Percentiles rank a stretch among this genome's conserved stretches.
Evolutionary conservation across 2,113 vertebrate genomes (phyloP).

Genomic region (Noctilio leporinus): DNA sequence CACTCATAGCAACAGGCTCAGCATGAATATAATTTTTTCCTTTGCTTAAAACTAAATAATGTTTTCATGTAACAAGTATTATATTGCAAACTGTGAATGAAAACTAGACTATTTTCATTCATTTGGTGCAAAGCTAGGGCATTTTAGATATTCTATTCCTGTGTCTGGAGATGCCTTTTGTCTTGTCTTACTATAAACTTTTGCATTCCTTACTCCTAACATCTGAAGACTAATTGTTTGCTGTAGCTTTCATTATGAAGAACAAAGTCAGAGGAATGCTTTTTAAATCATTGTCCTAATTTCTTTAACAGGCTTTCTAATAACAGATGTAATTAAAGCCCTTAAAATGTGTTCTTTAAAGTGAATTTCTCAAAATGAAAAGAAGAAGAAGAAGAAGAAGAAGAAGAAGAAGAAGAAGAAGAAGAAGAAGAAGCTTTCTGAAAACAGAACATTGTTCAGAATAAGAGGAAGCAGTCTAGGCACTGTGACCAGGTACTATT

Average conservation of each 20-base stretch:
- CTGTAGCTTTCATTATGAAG: neutral
- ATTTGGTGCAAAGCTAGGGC: neutral
- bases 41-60: neutral
- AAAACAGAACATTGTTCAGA: neutral
- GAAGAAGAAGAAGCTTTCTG: neutral
- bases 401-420: no score
- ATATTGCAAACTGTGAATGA: neutral
- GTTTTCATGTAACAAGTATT: neutral
- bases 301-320: constrained; percentile 10
- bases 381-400: no score
- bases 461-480: neutral
- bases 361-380: neutral
- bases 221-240: neutral
- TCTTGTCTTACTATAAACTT: neutral
- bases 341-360: constrained; percentile 28
- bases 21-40: neutral
- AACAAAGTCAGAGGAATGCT: neutral
- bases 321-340: constrained; percentile 4
- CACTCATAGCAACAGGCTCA: neutral
- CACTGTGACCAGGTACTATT: neutral
- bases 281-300: neutral
- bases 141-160: neutral
- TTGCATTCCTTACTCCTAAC: neutral
- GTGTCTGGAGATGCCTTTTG: neutral
- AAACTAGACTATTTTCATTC: neutral